Evolutionary conservation across 2,888 invertebrate species (phyloP).

Genomic region (Encarsia formosa): DNA sequence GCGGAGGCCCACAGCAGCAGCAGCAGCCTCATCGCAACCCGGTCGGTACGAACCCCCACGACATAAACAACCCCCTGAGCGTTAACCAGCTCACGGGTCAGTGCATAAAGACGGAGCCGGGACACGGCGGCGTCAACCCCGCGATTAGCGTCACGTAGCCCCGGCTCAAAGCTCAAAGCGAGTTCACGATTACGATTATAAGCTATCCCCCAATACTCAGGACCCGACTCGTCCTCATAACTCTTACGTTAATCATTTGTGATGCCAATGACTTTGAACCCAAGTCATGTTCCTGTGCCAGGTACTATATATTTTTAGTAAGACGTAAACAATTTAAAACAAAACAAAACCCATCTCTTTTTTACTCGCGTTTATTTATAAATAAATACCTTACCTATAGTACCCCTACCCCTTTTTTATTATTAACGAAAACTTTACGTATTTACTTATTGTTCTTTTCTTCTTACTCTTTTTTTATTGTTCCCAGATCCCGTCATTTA

Average conservation of each 20-base stretch:
- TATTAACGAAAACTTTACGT: constrained; percentile 24
- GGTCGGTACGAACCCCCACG: constrained; percentile 86
- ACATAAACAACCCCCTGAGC: constrained; percentile 87
- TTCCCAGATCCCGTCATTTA: background rate
- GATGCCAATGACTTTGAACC: constrained; percentile 50
- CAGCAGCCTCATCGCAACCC: constrained; percentile 63
- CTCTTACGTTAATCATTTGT: constrained; percentile 42
- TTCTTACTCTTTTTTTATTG: background rate
- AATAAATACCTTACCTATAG: no score
- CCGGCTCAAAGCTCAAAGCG: no score
- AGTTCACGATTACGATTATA: no score
- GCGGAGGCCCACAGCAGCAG: constrained; percentile 46
- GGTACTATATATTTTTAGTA: constrained; percentile 43
- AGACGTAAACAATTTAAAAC: no score
- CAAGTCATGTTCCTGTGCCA: constrained; percentile 53
- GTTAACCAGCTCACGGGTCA: constrained; percentile 85
- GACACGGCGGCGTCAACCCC: constrained; percentile 43
- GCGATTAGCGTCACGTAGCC: constrained; percentile 54
- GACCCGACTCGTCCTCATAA: constrained; percentile 36
- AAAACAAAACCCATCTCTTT: no score
- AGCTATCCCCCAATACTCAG: no score
- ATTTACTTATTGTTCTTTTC: constrained; percentile 6
- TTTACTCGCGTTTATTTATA: no score
- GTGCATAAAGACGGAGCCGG: constrained; percentile 52
- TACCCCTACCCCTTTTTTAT: no score